Evolutionary conservation across 2,888 invertebrate species (phyloP), one percentile per base, ranked within the genome.

Genomic region (Malacosoma neustria): DNA sequence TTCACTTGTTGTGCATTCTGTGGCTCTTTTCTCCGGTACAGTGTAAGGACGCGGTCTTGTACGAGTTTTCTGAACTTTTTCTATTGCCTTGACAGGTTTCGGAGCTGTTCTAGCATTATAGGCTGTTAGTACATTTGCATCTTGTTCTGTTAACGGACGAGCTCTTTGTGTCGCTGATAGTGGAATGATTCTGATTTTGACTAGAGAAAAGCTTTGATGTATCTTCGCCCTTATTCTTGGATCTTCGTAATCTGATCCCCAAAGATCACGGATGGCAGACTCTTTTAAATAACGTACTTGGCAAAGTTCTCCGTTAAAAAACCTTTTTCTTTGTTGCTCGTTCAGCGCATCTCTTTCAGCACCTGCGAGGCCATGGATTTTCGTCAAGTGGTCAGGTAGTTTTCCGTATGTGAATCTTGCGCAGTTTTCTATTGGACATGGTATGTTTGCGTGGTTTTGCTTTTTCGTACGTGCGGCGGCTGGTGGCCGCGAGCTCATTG

Each of bases 261-360:
- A 87, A 4, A 87, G 71, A 33, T 87, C 87, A 50, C 82, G 58
- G n/a, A 87, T 86, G 0, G 87, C 87, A 3, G 87, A 73, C 60
- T 87, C 87, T 45, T 87, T 87, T 2, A 87, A 62, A 43, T 76
- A 87, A 7, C 82, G 58, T 0, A 87, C 87, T 70, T 87, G 87
- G 39, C 87, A 87, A 0, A 87, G 67, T 58, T 87, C 87, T n/a
- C 87, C 87, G 42, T 87, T 87, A 46, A 87, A 87, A 57, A 87
- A 87, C 11, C 87, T 55, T 48, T 87, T 87, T 15, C 87, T 58
- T 46, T 87, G 87, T 46, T 84, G 86, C 47, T 87, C 87, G 45
- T 87, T 87, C 9, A 87, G 72, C 0, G 80, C 57, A 32, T 87
- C 87, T 47, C 87, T 62, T 45, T 87, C 87, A 5, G 85, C 71